Conservation (phyloP, 1,140 invertebrate species). For the Chironomus striatipennis region DNA sequence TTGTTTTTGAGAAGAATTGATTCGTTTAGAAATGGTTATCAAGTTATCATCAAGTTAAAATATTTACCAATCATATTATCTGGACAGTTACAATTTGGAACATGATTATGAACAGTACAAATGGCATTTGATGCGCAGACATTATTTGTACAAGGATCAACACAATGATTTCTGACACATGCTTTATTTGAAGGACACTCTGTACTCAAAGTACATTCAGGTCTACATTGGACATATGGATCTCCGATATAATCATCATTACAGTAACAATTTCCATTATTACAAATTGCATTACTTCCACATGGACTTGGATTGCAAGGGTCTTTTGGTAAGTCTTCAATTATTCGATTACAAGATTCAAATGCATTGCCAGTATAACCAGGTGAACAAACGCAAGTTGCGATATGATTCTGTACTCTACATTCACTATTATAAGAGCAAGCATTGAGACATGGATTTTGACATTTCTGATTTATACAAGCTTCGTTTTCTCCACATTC, state of each 20-base stretch:
- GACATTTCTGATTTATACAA: constrained; percentile 49
- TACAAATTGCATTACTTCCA: constrained; percentile 58
- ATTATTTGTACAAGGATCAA: constrained; percentile 60
- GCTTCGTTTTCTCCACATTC: constrained; percentile 46
- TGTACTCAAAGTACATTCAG: constrained; percentile 64
- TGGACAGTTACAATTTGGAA: constrained; percentile 66
- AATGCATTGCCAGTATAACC: constrained; percentile 64
- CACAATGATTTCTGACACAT: constrained; percentile 66
- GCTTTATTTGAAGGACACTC: constrained; percentile 61
- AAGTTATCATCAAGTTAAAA: no score
- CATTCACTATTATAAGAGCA: constrained; percentile 58
- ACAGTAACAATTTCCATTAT: constrained; percentile 34
- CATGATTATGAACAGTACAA: constrained; percentile 62
- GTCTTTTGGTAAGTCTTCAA: constrained; percentile 30
- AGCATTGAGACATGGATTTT: constrained; percentile 47
- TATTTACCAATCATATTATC: constrained; percentile 53
- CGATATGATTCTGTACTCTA: constrained; percentile 51
- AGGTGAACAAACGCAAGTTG: constrained; percentile 54
- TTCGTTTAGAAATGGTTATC: no score
- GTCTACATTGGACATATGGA: constrained; percentile 56
- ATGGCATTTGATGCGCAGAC: constrained; percentile 64
- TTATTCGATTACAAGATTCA: no score
- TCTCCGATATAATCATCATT: constrained; percentile 52
- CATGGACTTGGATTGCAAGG: constrained; percentile 56
- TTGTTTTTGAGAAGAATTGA: no score